A percentile compares a stretch with the other conserved stretches of the same genome.
phyloP scores from a whole-genome alignment of 2,113 vertebrate species.

The Hemiscyllium ocellatum region DNA sequence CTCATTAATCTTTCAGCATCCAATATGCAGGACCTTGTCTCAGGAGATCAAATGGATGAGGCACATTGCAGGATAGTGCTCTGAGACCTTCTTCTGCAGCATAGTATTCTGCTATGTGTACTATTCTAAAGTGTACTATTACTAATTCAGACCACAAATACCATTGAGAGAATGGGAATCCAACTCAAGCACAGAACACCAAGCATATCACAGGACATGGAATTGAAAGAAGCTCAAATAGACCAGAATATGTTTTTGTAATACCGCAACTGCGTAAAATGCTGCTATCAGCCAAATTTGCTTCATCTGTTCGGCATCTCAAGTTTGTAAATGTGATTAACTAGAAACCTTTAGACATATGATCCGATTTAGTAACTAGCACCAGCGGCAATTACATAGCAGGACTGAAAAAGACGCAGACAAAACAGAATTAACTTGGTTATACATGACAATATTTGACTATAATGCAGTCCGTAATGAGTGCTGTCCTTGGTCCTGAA shows the following conservation, averaged over 20 bases:
- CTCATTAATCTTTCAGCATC: not conserved
- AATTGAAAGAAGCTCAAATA: not conserved
- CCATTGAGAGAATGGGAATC: not conserved
- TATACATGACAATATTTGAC: not conserved
- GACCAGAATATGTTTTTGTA: not conserved
- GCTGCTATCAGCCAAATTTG: not conserved
- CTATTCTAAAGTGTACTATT: not conserved
- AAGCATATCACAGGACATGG: too few relatives aligned
- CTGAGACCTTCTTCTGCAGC: not conserved
- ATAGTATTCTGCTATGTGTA: not conserved
- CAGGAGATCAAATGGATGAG: not conserved
- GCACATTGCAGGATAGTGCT: not conserved
- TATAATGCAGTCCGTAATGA: not conserved
- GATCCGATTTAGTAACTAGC: not conserved
- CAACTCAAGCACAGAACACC: not conserved
- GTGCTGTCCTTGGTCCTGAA: conserved; percentile 7
- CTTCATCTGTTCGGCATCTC: not conserved
- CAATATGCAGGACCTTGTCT: not conserved
- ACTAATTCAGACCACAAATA: not conserved
- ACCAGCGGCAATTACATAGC: not conserved
- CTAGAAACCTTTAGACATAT: not conserved
- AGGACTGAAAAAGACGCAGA: not conserved
- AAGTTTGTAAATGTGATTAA: not conserved
- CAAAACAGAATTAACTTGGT: not conserved
- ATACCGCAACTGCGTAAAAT: not conserved